phyloP scores from a whole-genome alignment of 2,113 vertebrate genomes.

The Bucco capensis region DNA sequence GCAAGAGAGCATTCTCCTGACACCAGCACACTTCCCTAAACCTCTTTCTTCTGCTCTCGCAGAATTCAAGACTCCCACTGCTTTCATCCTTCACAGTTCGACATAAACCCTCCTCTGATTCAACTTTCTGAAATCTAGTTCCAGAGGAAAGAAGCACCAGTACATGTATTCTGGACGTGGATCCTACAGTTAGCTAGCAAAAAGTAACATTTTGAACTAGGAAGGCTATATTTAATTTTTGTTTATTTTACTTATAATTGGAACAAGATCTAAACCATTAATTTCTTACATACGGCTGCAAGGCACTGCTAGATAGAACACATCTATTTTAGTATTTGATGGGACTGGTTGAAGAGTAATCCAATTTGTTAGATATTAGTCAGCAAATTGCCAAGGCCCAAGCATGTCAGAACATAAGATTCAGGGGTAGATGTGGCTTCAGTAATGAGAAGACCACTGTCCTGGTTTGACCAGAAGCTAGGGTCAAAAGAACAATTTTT shows the following conservation, averaged over 20 bases:
- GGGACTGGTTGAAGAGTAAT: neutral
- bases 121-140: neutral
- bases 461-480: no score
- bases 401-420: neutral
- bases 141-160: neutral
- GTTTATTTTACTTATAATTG: neutral
- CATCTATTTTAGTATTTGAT: neutral
- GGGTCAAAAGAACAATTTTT: no score
- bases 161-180: rapidly evolving
- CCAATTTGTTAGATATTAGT: neutral
- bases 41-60: neutral
- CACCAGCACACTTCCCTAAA: neutral
- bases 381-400: neutral
- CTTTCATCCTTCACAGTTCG: neutral
- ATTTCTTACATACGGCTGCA: neutral
- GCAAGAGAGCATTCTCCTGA: neutral
- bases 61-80: neutral
- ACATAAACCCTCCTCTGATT: neutral
- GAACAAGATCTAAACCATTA: neutral
- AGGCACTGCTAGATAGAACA: neutral
- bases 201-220: neutral
- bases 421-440: neutral
- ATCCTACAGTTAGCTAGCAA: neutral
- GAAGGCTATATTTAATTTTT: neutral
- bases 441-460: neutral